These are phyloP conservation scores for Aphaenogaster rudis DNA, from an alignment of 1,140 invertebrate species.

Conservation along the genomic window DNA sequence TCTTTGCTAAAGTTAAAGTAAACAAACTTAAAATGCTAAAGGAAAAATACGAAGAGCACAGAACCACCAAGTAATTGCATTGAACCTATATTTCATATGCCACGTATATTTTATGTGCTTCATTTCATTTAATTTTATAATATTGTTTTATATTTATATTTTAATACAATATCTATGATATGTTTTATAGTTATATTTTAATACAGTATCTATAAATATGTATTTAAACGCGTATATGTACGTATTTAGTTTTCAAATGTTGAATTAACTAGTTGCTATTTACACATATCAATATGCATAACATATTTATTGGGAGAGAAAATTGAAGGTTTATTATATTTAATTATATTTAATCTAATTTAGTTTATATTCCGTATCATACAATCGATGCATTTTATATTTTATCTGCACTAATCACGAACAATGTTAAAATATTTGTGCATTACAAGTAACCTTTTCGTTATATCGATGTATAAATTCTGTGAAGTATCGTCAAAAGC, in stretches of 20 bases:
- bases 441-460: neutral
- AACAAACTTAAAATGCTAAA: conserved; percentile 71
- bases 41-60: conserved; percentile 51
- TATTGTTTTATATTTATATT: neutral
- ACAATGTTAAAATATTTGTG: neutral
- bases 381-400: conserved; percentile 24
- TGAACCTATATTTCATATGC: conserved; percentile 42
- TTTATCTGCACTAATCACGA: conserved; percentile 21
- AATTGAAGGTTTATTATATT: conserved; percentile 1
- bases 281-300: neutral
- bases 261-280: conserved; percentile 18
- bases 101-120: conserved; percentile 48
- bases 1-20: conserved; percentile 75
- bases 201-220: neutral
- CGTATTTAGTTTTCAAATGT: conserved; percentile 13
- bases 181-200: neutral
- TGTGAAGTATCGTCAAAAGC: conserved; percentile 40
- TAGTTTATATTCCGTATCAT: neutral
- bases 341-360: conserved; percentile 37
- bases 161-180: neutral
- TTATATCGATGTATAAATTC: conserved; percentile 31
- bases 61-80: conserved; percentile 16
- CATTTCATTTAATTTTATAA: conserved; percentile 19
- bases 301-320: neutral
- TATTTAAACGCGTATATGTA: neutral